Base-by-base conservation (phyloP, 2,113 vertebrate genomes). In the Oostethus manadensis region DNA sequence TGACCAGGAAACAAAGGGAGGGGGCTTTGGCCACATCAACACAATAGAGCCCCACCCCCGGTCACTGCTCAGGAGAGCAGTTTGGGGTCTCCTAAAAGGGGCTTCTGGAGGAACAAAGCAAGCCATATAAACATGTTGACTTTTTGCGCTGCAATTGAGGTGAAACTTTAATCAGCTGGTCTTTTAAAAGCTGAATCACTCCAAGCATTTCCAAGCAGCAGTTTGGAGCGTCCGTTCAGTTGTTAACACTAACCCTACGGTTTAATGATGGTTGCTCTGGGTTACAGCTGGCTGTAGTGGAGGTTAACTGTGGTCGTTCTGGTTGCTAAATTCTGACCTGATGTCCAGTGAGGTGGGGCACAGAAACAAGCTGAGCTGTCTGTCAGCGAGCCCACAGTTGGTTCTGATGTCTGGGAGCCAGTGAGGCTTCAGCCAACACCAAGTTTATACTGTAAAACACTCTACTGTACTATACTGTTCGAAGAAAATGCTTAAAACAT, bases 281-380 rank as follows among this genome's bases (percentile, higher is more conserved):
- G 83, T 85, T 77, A 75, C 56, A 50, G 71, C 46, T 10, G 35
- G 66, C 77, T 35, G 67, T 87, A 90, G 86, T 79, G 72, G 83
- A 62, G 87, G 87, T 88, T 84, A 88, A 86, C 73, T 22, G 62
- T 53, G 78, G 74, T 74, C 72, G 84, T 84, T 85, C 73, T 81
- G 84, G 84, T 93, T 89, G 88, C 86, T 87, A 85, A 57, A 85
- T 86, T 84, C 87, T 91, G 91, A 94, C 92, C 92, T 87, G 79
- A 78, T 69, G 86, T 84, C 87, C 90, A 89, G 83, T 84, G 90
- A 90, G 40, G 86, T 85, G 76, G 90, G 88, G 63, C 88, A 46
- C 73, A 66, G 18, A 76, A 85, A 88, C 92, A 93, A 95, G 92
- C 93, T 93, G 91, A 88, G 90, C 86, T 80, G 89, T 91, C 86